Conservation (phyloP, 1,140 invertebrate species). For the Brachionus angularis region DNA sequence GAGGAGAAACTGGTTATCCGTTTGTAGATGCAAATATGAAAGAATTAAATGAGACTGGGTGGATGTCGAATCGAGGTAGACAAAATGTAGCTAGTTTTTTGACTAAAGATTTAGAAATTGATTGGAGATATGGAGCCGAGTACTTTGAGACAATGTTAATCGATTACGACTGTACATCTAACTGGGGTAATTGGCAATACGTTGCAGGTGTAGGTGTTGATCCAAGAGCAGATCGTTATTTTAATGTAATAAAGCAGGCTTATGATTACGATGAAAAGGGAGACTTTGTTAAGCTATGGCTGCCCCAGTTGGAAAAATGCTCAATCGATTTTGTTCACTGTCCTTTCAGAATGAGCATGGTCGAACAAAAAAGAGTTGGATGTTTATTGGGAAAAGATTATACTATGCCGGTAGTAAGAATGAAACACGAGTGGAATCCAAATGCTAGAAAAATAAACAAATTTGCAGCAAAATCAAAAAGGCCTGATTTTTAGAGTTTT, state of each 20-base stretch:
- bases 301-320: slow-evolving; percentile 17
- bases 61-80: slow-evolving; percentile 59
- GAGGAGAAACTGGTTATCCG: slow-evolving; percentile 58
- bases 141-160: slow-evolving; percentile 59
- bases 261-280: slow-evolving; percentile 57
- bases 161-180: slow-evolving; percentile 60
- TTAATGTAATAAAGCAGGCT: slow-evolving; percentile 59
- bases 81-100: slow-evolving; percentile 60
- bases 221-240: slow-evolving; percentile 58
- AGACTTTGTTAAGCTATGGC: slow-evolving; percentile 27
- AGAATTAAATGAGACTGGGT: slow-evolving; percentile 56
- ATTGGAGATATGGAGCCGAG: slow-evolving; percentile 59
- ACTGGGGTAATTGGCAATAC: slow-evolving; percentile 61
- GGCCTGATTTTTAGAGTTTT: too few species aligned
- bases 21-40: slow-evolving; percentile 61
- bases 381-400: slow-evolving; percentile 34
- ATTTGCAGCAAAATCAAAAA: slow-evolving; percentile 19
- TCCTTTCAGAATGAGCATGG: slow-evolving; percentile 29
- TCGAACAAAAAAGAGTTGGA: slow-evolving; percentile 21
- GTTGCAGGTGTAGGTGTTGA: slow-evolving; percentile 59
- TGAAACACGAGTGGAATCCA: slow-evolving; percentile 40
- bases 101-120: slow-evolving; percentile 57
- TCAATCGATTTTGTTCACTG: slow-evolving; percentile 11
- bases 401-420: slow-evolving; percentile 17
- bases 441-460: slow-evolving; percentile 5